Evolutionary conservation across 1,140 invertebrate species (phyloP), one percentile per base, ranked within the genome.

Genomic region (Aleiodes sp.): DNA sequence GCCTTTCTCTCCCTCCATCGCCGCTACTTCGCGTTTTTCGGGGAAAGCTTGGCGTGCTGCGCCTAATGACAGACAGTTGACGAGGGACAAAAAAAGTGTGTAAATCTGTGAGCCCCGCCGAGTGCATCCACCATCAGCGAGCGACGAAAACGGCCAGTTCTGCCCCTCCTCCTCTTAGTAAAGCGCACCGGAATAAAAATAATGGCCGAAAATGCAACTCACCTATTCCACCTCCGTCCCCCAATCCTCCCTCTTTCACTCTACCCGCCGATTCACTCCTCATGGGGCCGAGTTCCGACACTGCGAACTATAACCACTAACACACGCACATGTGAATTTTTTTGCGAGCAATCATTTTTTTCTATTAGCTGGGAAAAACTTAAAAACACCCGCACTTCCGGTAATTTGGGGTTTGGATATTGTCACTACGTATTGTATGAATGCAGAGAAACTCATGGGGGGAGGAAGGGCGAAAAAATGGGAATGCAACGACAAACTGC

Each of bases 51-150:
- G 72, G 75, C 75, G 73, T 82, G 79, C 80, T 81, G 79, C 82
- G 79, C 81, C 83, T 85, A 86, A 86, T 85, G 83, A 86, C 80
- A 84, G 83, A 84, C 82, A 84, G 82, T 84, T 83, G 79, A 79
- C 77, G 73, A 75, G 74, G 71, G 73, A 77, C n/a, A 78, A 83
- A 84, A 85, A 84, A 83, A 79, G 77, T 77, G 75, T 80, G 78
- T 80, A 78, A 80, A 80, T 80, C 78, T 78, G 79, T 69, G 71
- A 77, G 77, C 75, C 43, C 64, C 28, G 59, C 37, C 64, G 62
- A 68, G 66, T 61, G 62, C 65, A 61, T 31, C 33, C 62, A 65
- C 56, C 57, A 66, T 65, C 69, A 70, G 61, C 62, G 43, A 67
- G 70, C 73, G 70, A 68, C 70, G 73, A 72, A 68, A 71, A 75